These are phyloP conservation scores for Antheraea mylitta DNA, from an alignment of 1,140 invertebrate species.

Conservation along the genomic window DNA sequence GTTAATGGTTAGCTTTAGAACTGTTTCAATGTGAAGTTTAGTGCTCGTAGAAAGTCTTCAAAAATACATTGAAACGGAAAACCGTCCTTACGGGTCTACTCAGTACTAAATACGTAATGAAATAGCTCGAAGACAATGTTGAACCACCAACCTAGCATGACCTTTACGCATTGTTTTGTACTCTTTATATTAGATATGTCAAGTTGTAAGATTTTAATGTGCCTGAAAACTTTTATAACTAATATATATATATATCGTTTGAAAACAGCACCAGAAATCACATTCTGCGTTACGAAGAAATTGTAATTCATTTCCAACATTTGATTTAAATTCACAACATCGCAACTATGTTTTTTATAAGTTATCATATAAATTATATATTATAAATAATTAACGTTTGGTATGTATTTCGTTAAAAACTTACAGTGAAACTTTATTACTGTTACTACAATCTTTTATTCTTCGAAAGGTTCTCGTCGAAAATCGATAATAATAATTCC, in stretches of 20 bases:
- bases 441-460: too few species aligned
- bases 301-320: too few species aligned
- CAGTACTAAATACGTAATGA: slow-evolving; percentile 24
- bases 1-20: neutral
- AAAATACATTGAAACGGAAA: neutral
- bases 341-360: neutral
- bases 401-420: too few species aligned
- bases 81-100: neutral
- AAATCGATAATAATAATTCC: too few species aligned
- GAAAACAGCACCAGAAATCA: too few species aligned
- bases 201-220: neutral
- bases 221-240: too few species aligned
- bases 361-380: neutral
- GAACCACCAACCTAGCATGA: slow-evolving; percentile 11
- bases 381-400: neutral
- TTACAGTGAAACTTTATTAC: too few species aligned
- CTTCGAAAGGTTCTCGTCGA: too few species aligned
- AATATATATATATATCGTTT: too few species aligned
- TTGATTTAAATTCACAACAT: neutral
- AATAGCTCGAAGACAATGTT: slow-evolving; percentile 18
- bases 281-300: too few species aligned
- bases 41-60: neutral
- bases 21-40: neutral
- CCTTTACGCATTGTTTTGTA: slow-evolving; percentile 6
- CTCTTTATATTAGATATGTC: neutral